Evolutionary conservation across 2,797 vertebrate genomes (phyloP).

Genomic region (Lagorchestes hirsutus): DNA sequence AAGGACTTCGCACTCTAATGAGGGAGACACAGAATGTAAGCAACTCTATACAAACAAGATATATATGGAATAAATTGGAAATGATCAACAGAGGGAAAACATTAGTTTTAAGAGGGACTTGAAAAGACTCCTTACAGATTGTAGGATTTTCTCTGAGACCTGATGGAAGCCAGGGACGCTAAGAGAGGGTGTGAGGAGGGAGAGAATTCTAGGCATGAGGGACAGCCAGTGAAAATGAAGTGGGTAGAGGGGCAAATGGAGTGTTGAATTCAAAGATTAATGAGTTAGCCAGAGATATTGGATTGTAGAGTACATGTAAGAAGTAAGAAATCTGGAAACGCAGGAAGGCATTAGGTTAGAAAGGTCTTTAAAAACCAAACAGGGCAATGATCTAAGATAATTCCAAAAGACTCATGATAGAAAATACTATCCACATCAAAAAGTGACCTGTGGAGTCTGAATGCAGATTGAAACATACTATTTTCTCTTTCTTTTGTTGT

Average conservation of each 20-base stretch:
- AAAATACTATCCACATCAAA: no score
- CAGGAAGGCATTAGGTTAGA: not conserved
- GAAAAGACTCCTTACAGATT: not conserved
- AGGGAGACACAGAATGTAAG: not conserved
- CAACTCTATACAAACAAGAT: not conserved
- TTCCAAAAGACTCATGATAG: no score
- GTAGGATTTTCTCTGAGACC: not conserved
- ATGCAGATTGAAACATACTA: no score
- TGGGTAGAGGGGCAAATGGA: not conserved
- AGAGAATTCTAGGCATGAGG: not conserved
- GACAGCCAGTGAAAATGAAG: not conserved
- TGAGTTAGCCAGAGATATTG: not conserved
- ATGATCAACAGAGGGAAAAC: not conserved
- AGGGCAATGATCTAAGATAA: no score
- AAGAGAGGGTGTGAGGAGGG: not conserved
- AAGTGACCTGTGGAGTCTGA: no score
- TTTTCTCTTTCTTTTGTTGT: no score
- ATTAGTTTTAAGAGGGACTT: not conserved
- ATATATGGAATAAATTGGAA: not conserved
- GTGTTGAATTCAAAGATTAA: not conserved
- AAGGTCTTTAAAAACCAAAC: not conserved
- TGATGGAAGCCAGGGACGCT: not conserved
- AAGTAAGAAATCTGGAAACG: not conserved
- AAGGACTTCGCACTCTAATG: not conserved
- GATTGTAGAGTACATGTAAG: not conserved